Evolutionary conservation across 2,888 invertebrate species (phyloP), one percentile per base, ranked within the genome.

Genomic region (Calameuta filiformis): DNA sequence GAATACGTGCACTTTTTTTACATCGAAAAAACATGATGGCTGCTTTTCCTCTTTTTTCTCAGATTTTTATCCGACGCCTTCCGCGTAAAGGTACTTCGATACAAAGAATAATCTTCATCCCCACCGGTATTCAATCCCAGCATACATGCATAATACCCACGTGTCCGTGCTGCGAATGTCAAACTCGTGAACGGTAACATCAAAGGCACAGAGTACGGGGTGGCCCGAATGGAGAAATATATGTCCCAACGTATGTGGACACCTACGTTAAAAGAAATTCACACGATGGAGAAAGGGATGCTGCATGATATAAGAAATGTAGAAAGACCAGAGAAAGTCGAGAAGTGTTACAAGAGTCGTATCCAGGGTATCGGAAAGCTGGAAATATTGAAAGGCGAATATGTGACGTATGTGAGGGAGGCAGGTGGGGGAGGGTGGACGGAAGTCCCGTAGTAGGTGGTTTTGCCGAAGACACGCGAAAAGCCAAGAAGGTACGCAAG

Each of bases 361-460:
- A 23, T 77, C 75, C 76, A 77, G 79, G 79, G 78, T 82, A 76
- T 81, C 79, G 56, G 31, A 69, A 75, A 74, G 68, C 73, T 56
- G 76, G 76, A 85, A 83, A 87, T 86, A 87, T 87, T 86, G 86
- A 85, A 85, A 83, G 81, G 75, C 76, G 80, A 80, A 74, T 68
- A 35, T 37, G 80, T 75, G 81, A 83, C 83, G 82, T 83, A 83
- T 81, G 73, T 81, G 80, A 69, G 71, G 76, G 34, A 15, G 77
- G 75, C 33, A 3, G 73, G 77, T 40, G 69, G 77, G 76, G 81
- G 69, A 15, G 69, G 69, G 12, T 33, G n/a, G 4, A 33, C 69
- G 71, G 9, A 15, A 23, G 56, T 56, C 23, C 23, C 23, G 56
- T 56, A 2, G 56, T 56, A 23, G 56, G 56, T 56, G 9, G 56